Percentiles rank a stretch among this genome's conserved stretches.
Evolutionary conservation across 2,797 vertebrate genomes (phyloP).

Genomic region (Amblyraja radiata): DNA sequence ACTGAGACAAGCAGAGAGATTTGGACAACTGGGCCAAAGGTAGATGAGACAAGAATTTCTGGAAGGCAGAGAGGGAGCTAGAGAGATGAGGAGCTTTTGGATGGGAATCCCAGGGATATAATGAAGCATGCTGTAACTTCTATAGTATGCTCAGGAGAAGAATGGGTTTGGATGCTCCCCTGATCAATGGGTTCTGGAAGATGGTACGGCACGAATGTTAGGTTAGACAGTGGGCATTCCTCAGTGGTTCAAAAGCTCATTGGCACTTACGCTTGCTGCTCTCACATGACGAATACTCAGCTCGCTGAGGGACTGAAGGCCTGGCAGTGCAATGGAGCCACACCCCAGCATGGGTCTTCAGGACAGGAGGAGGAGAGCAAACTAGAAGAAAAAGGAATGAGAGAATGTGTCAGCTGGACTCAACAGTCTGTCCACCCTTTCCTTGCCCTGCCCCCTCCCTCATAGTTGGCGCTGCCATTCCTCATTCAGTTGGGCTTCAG

Average conservation of each 20-base stretch:
- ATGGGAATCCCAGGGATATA: not conserved
- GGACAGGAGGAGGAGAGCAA: constrained; percentile 21
- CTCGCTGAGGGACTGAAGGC: constrained; percentile 18
- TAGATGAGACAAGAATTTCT: not conserved
- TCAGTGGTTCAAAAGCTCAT: not conserved
- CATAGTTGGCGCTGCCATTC: not conserved
- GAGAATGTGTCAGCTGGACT: not conserved
- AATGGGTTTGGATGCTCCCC: not conserved
- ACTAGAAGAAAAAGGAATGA: constrained; percentile 22
- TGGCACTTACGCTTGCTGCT: constrained; percentile 16
- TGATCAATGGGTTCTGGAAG: not conserved
- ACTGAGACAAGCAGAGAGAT: not conserved
- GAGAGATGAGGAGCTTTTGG: not conserved
- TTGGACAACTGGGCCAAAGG: not conserved
- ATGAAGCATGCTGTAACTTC: not conserved
- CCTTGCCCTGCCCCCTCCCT: not conserved
- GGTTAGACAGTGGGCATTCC: not conserved
- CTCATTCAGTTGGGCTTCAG: not conserved
- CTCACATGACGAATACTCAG: not conserved
- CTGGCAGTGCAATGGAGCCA: constrained; percentile 3
- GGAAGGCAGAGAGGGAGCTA: not conserved
- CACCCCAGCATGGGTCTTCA: constrained; percentile 11
- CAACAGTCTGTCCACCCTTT: not conserved
- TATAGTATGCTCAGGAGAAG: not conserved
- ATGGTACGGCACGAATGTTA: not conserved